Evolutionary conservation across 1,140 invertebrate species (phyloP).

Genomic region (Bombus cullumanus): DNA sequence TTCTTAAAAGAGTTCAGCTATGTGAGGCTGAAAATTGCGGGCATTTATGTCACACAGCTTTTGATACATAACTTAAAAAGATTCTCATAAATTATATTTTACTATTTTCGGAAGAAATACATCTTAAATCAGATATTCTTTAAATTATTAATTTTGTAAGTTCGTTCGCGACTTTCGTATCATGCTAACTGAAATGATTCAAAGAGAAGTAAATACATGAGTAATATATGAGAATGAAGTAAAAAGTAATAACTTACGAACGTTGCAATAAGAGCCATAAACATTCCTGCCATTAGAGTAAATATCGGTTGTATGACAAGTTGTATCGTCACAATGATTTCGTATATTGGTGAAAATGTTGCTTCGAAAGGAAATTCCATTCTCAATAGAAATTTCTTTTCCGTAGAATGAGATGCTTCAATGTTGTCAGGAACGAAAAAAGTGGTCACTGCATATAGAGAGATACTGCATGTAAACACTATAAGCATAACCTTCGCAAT

Average conservation of each 20-base stretch:
- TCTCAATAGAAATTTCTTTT: slow-evolving; percentile 45
- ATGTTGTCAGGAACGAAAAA: slow-evolving; percentile 11
- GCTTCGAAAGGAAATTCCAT: slow-evolving; percentile 58
- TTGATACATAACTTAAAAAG: too few relatives aligned
- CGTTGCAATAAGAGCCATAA: slow-evolving; percentile 46
- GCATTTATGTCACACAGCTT: too few relatives aligned
- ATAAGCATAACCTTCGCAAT: neutral
- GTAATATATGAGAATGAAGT: neutral
- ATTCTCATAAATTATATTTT: too few relatives aligned
- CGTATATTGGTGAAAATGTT: slow-evolving; percentile 38
- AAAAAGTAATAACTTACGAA: slow-evolving; percentile 35
- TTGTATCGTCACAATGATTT: slow-evolving; percentile 33
- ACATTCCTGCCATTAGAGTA: slow-evolving; percentile 43
- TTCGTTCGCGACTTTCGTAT: too few relatives aligned
- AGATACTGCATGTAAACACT: slow-evolving; percentile 24
- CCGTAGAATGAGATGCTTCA: neutral
- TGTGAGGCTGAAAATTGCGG: too few relatives aligned
- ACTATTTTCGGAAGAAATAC: too few relatives aligned
- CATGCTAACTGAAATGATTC: too few relatives aligned
- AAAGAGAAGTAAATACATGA: too few relatives aligned
- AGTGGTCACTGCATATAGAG: slow-evolving; percentile 22
- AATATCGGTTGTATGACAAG: slow-evolving; percentile 41
- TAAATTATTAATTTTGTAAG: too few relatives aligned
- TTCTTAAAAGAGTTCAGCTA: too few relatives aligned
- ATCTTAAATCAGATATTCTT: too few relatives aligned